These are phyloP conservation scores for Cryptocephalus moraei DNA, from an alignment of 2,888 invertebrate genomes.

Conservation along the genomic window DNA sequence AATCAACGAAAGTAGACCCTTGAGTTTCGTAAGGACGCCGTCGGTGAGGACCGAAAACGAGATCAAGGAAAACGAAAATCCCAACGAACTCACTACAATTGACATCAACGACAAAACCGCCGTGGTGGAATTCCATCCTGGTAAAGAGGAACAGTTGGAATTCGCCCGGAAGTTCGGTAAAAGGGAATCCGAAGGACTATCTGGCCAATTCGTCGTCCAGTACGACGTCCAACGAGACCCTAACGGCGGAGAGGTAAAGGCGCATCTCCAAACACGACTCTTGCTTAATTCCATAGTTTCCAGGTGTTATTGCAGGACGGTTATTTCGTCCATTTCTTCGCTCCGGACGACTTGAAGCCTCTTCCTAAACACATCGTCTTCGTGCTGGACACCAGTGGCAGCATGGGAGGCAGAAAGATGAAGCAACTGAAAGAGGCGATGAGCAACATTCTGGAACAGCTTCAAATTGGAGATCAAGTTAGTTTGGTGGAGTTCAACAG, in stretches of 20 bases:
- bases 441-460: constrained; percentile 49
- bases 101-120: not conserved
- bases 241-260: constrained; percentile 10
- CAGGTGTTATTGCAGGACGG: constrained; percentile 25
- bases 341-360: constrained; percentile 32
- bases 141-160: constrained; percentile 4
- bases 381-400: constrained; percentile 42
- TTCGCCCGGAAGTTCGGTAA: constrained; percentile 4
- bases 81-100: constrained; percentile 22
- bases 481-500: constrained; percentile 56
- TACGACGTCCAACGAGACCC: constrained; percentile 10
- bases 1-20: constrained; percentile 49
- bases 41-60: constrained; percentile 11
- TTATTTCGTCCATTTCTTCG: constrained; percentile 43
- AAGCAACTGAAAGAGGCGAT: constrained; percentile 45
- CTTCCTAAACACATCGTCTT: constrained; percentile 41
- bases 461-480: constrained; percentile 53
- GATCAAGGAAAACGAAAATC: constrained; percentile 8
- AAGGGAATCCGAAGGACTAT: constrained; percentile 3
- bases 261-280: too few species aligned
- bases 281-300: not conserved
- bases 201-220: constrained; percentile 10
- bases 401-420: constrained; percentile 41
- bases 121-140: constrained; percentile 7
- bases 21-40: constrained; percentile 31